Conservation (phyloP, 1,140 invertebrate species). For the Marisa cornuarietis region DNA sequence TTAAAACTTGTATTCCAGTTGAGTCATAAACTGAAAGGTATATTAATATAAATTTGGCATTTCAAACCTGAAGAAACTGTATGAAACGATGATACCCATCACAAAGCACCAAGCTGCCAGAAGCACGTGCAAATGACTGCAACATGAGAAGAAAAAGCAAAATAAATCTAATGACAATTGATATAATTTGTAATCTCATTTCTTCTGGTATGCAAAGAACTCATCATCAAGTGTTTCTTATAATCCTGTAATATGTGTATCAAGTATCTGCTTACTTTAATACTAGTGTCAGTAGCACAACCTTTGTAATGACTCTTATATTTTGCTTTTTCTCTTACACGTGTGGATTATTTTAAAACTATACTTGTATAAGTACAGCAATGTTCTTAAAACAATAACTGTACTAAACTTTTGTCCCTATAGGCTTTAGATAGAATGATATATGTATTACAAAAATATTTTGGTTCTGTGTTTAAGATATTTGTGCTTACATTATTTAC, state of each 20-base stretch:
- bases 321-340: no score
- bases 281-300: background rate
- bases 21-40: no score
- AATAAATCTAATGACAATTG: background rate
- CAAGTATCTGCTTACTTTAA: background rate
- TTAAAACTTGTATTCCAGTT: no score
- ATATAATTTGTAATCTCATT: background rate
- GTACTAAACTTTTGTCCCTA: no score
- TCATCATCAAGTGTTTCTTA: background rate
- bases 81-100: slow-evolving; percentile 43
- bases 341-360: no score
- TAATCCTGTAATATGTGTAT: background rate
- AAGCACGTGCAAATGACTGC: slow-evolving; percentile 45
- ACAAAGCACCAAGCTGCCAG: slow-evolving; percentile 51
- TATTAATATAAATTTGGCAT: background rate
- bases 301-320: no score
- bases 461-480: no score
- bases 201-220: background rate
- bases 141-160: slow-evolving; percentile 19
- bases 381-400: no score
- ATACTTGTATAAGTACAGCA: no score
- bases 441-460: no score
- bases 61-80: slow-evolving; percentile 45
- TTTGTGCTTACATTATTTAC: no score
- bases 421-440: no score